Base-by-base conservation (phyloP, 2,113 vertebrate species). In the Tachycineta bicolor region DNA sequence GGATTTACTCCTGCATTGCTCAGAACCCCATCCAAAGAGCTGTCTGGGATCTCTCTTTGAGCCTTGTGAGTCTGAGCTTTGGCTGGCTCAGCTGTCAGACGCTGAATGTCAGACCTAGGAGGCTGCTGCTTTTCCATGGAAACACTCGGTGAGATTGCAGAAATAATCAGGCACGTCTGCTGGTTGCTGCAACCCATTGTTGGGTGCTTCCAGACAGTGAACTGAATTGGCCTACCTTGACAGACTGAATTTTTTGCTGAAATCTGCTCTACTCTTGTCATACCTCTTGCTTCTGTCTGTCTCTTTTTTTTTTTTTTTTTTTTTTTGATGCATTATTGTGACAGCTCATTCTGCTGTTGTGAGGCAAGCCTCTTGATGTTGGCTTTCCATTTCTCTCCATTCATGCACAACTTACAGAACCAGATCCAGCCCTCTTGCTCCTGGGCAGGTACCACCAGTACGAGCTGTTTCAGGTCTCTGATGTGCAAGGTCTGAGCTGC, bases 111-210 rank as follows among this genome's bases (percentile, higher is more conserved):
- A 91, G 50, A 84, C 69, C 44, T 91, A 39, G 73, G 50, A 84
- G 77, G 77, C 74, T 92, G 89, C 93, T 68, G 83, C 87, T 94
- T 97, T 96, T 96, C 95, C 95, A 96, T 96, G 94, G 95, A 97
- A 96, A 95, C 94, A 24, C 65, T 82, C 62, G 34, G 59, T 86
- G 77, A 8, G 12, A 94, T 26, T 84, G 77, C 87, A 94, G 80
- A 69, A 92, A 94, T 79, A 92, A 95, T 95, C 80, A 87, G 69
- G 65, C 69, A 10, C 15, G 60, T 84, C 91, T 89, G 65, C 47
- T 60, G 46, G 53, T 75, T 87, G 83, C 89, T 91, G 76, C 81
- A 88, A 60, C 83, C 64, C 89, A 43, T 91, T 95, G 93, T 91
- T 89, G 80, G 19, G 12, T 50, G 39, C 80, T 95, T 90, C 60